Conservation (phyloP, 2,797 vertebrate genomes). For the Poeciliopsis turneri region DNA sequence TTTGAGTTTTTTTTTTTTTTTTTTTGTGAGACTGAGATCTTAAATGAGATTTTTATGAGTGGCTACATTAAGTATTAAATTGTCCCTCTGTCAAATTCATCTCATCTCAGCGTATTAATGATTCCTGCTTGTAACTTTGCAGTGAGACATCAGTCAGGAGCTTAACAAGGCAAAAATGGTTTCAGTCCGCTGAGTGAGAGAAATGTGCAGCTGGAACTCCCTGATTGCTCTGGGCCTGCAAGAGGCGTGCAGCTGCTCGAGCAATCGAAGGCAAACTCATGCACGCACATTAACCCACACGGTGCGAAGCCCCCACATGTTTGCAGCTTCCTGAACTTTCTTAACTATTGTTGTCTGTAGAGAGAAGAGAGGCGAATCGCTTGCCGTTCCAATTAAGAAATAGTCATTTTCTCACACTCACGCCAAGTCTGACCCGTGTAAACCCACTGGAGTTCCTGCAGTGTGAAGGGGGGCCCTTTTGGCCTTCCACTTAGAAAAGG, state of each 20-base stretch:
- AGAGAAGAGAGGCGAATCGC: slow-evolving; percentile 39
- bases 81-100: slow-evolving; percentile 1
- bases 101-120: neutral
- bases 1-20: neutral
- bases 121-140: slow-evolving; percentile 15
- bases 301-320: slow-evolving; percentile 43
- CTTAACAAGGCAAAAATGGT: slow-evolving; percentile 41
- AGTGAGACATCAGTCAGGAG: slow-evolving; percentile 42
- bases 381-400: slow-evolving; percentile 59
- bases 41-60: neutral
- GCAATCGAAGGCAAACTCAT: slow-evolving; percentile 49
- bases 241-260: slow-evolving; percentile 67
- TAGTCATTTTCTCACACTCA: slow-evolving; percentile 53
- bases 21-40: neutral
- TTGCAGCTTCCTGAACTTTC: slow-evolving; percentile 71
- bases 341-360: slow-evolving; percentile 72
- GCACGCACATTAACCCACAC: slow-evolving; percentile 21
- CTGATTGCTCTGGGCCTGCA: slow-evolving; percentile 59
- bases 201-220: slow-evolving; percentile 61
- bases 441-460: slow-evolving; percentile 49
- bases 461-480: slow-evolving; percentile 39
- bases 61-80: neutral
- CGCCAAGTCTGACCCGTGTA: slow-evolving; percentile 37
- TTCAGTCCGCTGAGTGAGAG: slow-evolving; percentile 58
- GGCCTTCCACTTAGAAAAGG: slow-evolving; percentile 49